Evolutionary conservation across 1,140 invertebrate species (phyloP).

Genomic region (Rhagoletis pomonella): DNA sequence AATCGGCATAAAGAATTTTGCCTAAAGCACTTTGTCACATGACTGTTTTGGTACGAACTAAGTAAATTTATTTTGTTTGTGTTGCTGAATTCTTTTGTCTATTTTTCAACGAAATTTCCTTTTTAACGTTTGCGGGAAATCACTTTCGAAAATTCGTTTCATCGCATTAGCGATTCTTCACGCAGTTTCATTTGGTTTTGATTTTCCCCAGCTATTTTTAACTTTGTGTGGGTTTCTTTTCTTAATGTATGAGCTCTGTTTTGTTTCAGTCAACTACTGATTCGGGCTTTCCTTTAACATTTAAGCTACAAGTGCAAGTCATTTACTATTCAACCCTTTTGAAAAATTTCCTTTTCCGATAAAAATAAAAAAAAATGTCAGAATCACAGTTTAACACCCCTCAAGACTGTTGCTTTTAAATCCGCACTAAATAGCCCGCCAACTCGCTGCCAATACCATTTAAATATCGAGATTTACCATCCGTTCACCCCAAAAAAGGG

Average conservation of each 20-base stretch:
- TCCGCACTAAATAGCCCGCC: background rate
- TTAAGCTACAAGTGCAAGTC: background rate
- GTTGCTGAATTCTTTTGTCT: background rate
- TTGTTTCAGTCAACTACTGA: no score
- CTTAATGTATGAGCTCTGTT: no score
- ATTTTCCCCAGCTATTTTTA: no score
- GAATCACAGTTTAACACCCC: conserved; percentile 3
- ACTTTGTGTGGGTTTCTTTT: no score
- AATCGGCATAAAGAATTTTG: background rate
- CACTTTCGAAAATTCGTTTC: conserved; percentile 9
- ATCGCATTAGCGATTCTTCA: conserved; percentile 16
- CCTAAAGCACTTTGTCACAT: background rate
- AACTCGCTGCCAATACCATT: conserved; percentile 1
- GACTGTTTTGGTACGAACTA: no score
- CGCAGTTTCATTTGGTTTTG: background rate
- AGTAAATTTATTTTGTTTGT: background rate
- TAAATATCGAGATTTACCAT: background rate
- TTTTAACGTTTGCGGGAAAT: background rate
- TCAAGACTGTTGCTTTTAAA: conserved; percentile 19
- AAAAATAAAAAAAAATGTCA: background rate
- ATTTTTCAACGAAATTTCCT: background rate
- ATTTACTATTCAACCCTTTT: conserved; percentile 7
- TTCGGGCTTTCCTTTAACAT: no score
- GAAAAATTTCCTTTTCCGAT: no score
- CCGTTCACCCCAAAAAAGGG: conserved; percentile 5